Base-by-base conservation (phyloP, 2,888 invertebrate genomes). In the Philereme transversata region DNA sequence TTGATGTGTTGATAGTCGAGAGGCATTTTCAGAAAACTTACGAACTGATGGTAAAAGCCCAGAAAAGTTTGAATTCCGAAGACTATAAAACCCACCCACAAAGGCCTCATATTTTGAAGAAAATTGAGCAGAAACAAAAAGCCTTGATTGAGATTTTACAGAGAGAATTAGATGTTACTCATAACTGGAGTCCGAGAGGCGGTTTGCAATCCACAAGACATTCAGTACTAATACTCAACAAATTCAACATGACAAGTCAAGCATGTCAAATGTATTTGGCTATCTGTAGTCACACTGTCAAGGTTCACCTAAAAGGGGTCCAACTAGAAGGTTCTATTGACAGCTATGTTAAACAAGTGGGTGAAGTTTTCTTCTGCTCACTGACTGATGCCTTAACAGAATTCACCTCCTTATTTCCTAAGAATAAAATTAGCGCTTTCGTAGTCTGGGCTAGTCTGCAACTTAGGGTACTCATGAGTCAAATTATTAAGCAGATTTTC, bases 11-110 rank as follows among this genome's bases (percentile, higher is more conserved):
- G 74, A 97, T 99, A 69, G 99, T 99, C 0, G 98, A 99, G 86
- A 94, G 99, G 73, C 97, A 99, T 86, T 99, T 99, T 80, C 97
- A 98, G 83, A 97, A 97, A 78, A 98, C 98, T 1, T 96, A 97
- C 68, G 94, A 95, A 67, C 90, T 98, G 9, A 94, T 99, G 70
- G 96, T 96, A 36, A 79, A 82, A 55, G 91, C 93, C 22, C 91
- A 92, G 66, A 87, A 84, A 57, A 79, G 83, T 41, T 78, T 93
- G 60, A 86, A 82, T 55, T 81, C 82, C 8, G 88, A 87, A 51
- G 91, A 91, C 72, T 88, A 79, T 58, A 87, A 84, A 68, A 80
- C 62, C 65, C 89, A 92, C 70, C 91, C 91, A 55, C 84, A 86
- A 65, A 85, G 75, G 71, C 70, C 75, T 72, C 89, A 88, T 51